phyloP scores from a whole-genome alignment of 2,888 invertebrate genomes.

The Sphaeridia pumilis region DNA sequence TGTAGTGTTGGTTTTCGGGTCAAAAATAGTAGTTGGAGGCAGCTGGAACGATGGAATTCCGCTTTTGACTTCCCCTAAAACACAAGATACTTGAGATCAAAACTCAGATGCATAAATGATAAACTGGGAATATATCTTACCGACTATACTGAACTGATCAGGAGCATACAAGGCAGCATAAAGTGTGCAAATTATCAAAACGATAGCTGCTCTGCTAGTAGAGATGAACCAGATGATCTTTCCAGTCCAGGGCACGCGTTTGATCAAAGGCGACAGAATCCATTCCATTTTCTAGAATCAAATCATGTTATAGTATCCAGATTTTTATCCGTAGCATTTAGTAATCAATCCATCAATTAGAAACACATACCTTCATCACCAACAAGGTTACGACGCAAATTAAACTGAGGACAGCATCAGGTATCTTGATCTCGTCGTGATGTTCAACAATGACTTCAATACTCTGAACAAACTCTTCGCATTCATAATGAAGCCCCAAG shows the following conservation, averaged over 20 bases:
- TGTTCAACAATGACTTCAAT: slow-evolving; percentile 23
- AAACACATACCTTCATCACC: slow-evolving; percentile 27
- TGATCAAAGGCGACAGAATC: slow-evolving; percentile 20
- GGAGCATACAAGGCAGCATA: background rate
- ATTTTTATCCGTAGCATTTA: background rate
- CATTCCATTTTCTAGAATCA: slow-evolving; percentile 29
- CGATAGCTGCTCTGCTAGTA: slow-evolving; percentile 62
- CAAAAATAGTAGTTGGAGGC: slow-evolving; percentile 52
- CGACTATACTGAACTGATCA: background rate
- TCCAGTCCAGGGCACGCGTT: slow-evolving; percentile 13
- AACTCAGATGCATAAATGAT: slow-evolving; percentile 47
- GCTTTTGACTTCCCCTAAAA: slow-evolving; percentile 37
- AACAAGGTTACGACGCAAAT: slow-evolving; percentile 28
- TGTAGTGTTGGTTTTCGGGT: slow-evolving; percentile 48
- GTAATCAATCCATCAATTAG: background rate
- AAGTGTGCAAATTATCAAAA: slow-evolving; percentile 56
- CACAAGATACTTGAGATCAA: slow-evolving; percentile 45
- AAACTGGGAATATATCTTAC: slow-evolving; percentile 51
- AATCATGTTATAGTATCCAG: background rate
- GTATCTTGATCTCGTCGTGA: slow-evolving; percentile 23
- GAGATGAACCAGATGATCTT: slow-evolving; percentile 59
- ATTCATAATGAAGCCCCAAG: slow-evolving; percentile 30
- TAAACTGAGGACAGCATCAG: slow-evolving; percentile 30
- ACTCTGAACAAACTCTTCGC: slow-evolving; percentile 34
- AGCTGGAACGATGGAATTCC: slow-evolving; percentile 53